These are phyloP conservation scores for Liparis tanakae DNA, from an alignment of 2,797 vertebrate species.

Conservation along the genomic window DNA sequence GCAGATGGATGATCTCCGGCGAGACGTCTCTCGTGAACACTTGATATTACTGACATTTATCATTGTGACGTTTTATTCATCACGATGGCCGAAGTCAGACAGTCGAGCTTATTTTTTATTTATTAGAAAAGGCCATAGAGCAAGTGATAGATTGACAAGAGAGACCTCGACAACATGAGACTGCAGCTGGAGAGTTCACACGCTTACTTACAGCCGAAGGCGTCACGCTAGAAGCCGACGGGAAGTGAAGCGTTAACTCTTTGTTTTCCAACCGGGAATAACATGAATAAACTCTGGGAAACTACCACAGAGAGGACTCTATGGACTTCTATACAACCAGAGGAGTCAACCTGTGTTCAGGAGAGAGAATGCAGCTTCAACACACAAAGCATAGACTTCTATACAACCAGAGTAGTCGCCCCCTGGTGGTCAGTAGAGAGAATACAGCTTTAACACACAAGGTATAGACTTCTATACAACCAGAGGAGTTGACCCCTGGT, in stretches of 20 bases:
- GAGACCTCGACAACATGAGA: background rate
- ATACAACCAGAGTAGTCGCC: too few species aligned
- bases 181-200: background rate
- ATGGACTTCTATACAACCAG: too few species aligned
- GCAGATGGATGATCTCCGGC: conserved; percentile 12
- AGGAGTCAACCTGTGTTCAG: too few species aligned
- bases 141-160: background rate
- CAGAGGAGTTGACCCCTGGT: too few species aligned
- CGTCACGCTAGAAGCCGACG: background rate
- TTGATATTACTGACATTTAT: conserved; percentile 14
- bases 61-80: conserved; percentile 3
- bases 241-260: background rate
- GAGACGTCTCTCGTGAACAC: conserved; percentile 4
- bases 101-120: background rate
- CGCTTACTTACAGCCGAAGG: background rate
- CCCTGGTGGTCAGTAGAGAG: too few species aligned
- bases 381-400: too few species aligned
- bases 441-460: too few species aligned
- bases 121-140: background rate
- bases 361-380: too few species aligned
- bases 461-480: too few species aligned
- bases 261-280: background rate
- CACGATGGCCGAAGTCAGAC: background rate
- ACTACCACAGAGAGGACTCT: background rate
- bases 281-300: background rate